Base-by-base conservation (phyloP, 2,113 vertebrate genomes). In the Gyps fulvus region DNA sequence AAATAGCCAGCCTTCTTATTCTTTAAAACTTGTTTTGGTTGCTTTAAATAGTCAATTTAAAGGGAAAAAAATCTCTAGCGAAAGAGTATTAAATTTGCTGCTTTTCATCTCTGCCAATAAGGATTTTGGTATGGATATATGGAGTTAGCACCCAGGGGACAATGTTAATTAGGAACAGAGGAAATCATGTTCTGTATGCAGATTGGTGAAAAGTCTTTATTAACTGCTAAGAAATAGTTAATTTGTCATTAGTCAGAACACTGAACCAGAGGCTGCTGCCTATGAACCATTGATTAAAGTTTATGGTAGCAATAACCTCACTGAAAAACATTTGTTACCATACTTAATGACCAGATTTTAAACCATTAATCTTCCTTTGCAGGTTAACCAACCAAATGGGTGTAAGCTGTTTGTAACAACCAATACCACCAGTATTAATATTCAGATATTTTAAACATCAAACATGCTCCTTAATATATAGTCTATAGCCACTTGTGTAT, bases 211-310 rank as follows among this genome's bases (percentile, higher is more conserved):
- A 97, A 97, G 87, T 97, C 97, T 98, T 98, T 97, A 97, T 98
- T 97, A 98, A 98, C 97, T 97, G 96, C 94, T 97, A 97, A 95
- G 95, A 98, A 98, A 98, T 95, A 97, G 97, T 98, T 98, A 98
- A 98, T 98, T 98, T 80, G 89, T 97, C 96, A 97, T 98, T 98
- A 98, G 91, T 95, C 85, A 95, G 97, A 97, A 97, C 80, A 58
- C 76, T 89, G 89, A 97, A 97, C 77, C 78, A 95, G 92, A 95
- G 85, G 54, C 92, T 97, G 79, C 92, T 97, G 93, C 88, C 83
- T 96, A 70, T 94, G 90, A 98, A 87, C 94, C 85, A 87, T 95
- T 98, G 98, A 98, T 97, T 97, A 96, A 96, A 97, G 93, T 97
- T 98, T 98, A 97, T 97, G 81, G 96, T 95, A 98, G 97, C 95